These are phyloP conservation scores for Fragum sueziense DNA, from an alignment of 2,888 invertebrate genomes.

Conservation along the genomic window DNA sequence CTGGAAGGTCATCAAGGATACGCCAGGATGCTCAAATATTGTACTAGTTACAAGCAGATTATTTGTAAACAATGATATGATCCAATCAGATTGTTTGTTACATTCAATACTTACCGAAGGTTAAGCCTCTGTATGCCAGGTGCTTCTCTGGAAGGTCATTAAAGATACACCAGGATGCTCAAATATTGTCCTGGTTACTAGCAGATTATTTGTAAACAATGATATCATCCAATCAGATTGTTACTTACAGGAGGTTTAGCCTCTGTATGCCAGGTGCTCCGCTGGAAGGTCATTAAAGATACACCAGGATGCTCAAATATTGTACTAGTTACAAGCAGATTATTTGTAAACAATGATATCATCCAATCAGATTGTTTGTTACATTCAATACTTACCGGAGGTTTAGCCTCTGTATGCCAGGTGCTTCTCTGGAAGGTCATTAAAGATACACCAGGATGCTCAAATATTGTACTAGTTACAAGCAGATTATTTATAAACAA, in stretches of 20 bases:
- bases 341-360: no score
- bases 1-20: neutral
- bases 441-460: neutral
- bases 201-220: no score
- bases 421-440: neutral
- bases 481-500: no score
- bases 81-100: no score
- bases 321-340: neutral
- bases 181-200: no score
- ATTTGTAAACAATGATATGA: no score
- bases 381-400: slow-evolving; percentile 28
- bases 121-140: no score
- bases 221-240: no score
- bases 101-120: no score
- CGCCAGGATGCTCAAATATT: neutral
- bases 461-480: neutral
- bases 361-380: no score
- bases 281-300: neutral
- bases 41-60: neutral
- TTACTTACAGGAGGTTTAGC: neutral
- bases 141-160: no score
- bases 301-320: neutral
- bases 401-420: neutral
- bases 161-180: no score
- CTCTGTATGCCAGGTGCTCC: neutral